Conservation (phyloP, 2,113 vertebrate species). For the Podiceps cristatus region DNA sequence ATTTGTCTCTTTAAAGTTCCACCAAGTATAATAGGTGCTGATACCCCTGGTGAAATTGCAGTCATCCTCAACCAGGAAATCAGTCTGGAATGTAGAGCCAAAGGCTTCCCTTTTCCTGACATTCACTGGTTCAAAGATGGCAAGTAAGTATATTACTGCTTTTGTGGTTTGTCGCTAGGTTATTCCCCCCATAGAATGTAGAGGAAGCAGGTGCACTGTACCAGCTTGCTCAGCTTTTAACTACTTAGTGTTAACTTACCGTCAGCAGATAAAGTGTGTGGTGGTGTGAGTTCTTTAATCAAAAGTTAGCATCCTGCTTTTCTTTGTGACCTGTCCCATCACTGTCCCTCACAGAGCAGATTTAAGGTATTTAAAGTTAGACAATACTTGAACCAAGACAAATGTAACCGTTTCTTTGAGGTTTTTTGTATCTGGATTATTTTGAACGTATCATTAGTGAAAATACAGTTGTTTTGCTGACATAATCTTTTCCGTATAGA, state of each 20-base stretch:
- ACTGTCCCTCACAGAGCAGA: background rate
- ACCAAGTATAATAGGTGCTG: constrained; percentile 81
- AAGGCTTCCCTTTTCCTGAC: constrained; percentile 87
- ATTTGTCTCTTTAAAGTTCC: constrained; percentile 82
- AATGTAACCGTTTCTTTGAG: background rate
- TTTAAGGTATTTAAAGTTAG: background rate
- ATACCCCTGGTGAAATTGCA: constrained; percentile 76
- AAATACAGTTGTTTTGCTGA: background rate
- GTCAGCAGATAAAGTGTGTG: background rate
- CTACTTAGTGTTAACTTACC: background rate
- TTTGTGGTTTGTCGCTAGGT: background rate
- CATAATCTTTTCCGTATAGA: background rate
- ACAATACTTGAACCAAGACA: background rate
- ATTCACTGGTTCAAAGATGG: constrained; percentile 96
- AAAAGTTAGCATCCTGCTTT: background rate
- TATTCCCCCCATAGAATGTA: background rate
- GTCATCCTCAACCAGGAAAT: constrained; percentile 83
- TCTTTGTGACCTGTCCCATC: background rate
- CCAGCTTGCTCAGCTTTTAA: background rate
- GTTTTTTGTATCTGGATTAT: background rate
- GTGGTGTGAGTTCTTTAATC: background rate
- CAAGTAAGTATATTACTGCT: constrained; percentile 82
- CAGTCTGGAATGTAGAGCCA: constrained; percentile 87
- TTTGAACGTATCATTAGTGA: background rate
- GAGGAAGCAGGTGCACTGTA: background rate